Conservation (phyloP, 2,888 invertebrate genomes). For the Patella ulyssiponensis region DNA sequence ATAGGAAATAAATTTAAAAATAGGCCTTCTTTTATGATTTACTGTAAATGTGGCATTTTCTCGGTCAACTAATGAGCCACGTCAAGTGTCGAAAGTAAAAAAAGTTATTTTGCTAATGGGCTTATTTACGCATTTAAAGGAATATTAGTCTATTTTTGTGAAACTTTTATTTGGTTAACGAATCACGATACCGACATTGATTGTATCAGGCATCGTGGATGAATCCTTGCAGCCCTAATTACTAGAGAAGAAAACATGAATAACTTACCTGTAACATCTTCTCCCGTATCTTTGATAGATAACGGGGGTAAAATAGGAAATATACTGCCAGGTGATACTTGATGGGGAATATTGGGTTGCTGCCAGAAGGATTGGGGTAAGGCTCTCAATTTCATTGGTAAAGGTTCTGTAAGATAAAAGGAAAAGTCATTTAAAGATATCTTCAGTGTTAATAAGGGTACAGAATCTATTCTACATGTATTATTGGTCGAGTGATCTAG, state of each 20-base stretch:
- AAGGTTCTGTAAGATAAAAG: conserved; percentile 70
- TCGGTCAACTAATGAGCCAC: no score
- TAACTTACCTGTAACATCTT: conserved; percentile 62
- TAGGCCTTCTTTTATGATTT: no score
- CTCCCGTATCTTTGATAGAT: conserved; percentile 61
- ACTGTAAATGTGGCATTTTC: no score
- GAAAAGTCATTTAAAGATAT: not conserved
- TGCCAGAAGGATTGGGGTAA: conserved; percentile 76
- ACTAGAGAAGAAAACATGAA: no score
- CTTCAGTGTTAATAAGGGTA: not conserved
- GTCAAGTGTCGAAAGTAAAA: no score
- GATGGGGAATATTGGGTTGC: conserved; percentile 74
- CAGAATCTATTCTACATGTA: no score
- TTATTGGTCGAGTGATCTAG: not conserved
- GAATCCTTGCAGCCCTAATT: no score
- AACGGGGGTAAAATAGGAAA: conserved; percentile 73
- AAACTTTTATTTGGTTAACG: no score
- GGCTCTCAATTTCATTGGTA: conserved; percentile 75
- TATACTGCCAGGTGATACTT: conserved; percentile 72
- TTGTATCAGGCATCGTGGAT: not conserved
- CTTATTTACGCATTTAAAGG: no score
- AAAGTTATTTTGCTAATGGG: no score
- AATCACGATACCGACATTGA: not conserved
- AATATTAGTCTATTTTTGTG: no score
- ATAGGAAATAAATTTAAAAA: no score